These are phyloP conservation scores for Casuarius casuarius DNA, from an alignment of 2,113 vertebrate genomes.

Conservation along the genomic window DNA sequence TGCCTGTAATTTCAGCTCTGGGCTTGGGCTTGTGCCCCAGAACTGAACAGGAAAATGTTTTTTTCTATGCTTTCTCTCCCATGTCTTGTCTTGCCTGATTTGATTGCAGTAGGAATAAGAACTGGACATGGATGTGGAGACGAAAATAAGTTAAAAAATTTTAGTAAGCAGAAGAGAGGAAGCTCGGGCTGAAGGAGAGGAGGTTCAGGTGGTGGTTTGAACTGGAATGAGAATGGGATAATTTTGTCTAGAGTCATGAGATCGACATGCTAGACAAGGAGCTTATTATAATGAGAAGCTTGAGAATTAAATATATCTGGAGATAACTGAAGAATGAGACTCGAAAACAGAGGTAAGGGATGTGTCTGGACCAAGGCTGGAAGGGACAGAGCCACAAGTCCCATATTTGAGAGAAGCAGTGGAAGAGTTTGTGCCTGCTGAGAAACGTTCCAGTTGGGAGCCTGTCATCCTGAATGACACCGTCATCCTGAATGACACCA, in stretches of 20 bases:
- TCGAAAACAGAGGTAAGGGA: too few species aligned
- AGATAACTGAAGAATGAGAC: too few species aligned
- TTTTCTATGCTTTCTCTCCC: not conserved
- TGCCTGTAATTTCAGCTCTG: not conserved
- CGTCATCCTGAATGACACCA: too few species aligned
- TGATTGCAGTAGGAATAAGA: slow-evolving; percentile 1
- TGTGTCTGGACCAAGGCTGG: too few species aligned
- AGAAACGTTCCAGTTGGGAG: too few species aligned
- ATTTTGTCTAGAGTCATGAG: not conserved
- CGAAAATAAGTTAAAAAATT: not conserved
- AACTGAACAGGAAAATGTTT: not conserved
- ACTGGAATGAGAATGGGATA: not conserved
- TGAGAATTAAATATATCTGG: too few species aligned
- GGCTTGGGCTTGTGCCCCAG: not conserved
- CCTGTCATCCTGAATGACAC: too few species aligned
- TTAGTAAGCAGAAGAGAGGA: not conserved
- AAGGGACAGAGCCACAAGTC: too few species aligned
- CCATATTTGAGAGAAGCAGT: too few species aligned
- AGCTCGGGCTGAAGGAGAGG: not conserved
- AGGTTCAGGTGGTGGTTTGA: not conserved
- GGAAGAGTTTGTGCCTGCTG: too few species aligned
- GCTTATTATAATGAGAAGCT: too few species aligned
- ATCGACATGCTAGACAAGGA: not conserved
- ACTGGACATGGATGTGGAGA: not conserved
- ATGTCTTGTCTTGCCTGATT: slow-evolving; percentile 19